These are phyloP conservation scores for Argyrosomus regius DNA, from an alignment of 2,797 vertebrate genomes.

Conservation along the genomic window DNA sequence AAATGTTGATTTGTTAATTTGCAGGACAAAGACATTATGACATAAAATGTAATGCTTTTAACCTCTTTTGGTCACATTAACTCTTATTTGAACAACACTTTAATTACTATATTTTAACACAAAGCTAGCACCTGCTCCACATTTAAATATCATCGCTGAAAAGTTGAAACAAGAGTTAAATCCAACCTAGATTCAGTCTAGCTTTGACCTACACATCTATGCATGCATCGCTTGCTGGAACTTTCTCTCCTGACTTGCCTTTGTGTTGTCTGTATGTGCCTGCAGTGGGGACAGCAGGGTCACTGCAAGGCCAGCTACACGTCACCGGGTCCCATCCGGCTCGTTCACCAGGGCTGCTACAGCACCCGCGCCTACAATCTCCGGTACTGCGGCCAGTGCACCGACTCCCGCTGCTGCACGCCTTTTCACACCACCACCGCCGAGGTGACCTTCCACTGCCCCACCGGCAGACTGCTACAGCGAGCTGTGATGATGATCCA, in stretches of 20 bases:
- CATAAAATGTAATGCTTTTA: not conserved
- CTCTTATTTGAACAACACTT: no score
- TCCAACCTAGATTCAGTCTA: not conserved
- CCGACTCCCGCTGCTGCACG: conserved; percentile 82
- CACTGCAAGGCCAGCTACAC: conserved; percentile 79
- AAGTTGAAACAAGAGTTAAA: not conserved
- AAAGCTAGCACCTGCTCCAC: not conserved
- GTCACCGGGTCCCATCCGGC: conserved; percentile 68
- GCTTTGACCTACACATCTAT: not conserved
- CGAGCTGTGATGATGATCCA: conserved; percentile 84
- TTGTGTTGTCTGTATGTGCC: not conserved
- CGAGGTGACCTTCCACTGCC: conserved; percentile 81
- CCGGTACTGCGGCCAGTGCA: conserved; percentile 83
- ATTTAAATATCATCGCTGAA: not conserved
- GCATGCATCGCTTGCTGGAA: not conserved
- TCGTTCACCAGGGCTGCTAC: conserved; percentile 82
- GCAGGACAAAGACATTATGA: not conserved
- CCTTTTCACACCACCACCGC: conserved; percentile 78
- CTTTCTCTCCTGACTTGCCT: not conserved
- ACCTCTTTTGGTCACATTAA: no score
- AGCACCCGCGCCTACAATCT: conserved; percentile 75
- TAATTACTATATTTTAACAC: no score
- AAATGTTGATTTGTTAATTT: not conserved
- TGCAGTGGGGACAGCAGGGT: conserved; percentile 67
- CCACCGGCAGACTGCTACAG: conserved; percentile 59